These are phyloP conservation scores for Corythornis vintsioides DNA, from an alignment of 2,113 vertebrate genomes.

Conservation along the genomic window DNA sequence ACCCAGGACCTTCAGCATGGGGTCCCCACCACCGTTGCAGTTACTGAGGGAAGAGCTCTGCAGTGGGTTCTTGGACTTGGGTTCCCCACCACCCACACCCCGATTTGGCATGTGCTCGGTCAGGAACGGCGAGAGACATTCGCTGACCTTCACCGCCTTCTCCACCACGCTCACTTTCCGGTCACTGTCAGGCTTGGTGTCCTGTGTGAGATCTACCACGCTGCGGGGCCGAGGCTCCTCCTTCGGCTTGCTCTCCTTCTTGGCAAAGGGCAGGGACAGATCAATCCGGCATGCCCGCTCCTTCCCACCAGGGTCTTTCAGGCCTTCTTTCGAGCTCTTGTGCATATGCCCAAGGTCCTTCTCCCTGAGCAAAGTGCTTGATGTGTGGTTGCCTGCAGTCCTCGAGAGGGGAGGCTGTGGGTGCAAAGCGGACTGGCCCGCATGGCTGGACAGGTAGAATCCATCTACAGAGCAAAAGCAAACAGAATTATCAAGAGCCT, in stretches of 20 bases:
- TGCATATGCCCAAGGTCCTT: slow-evolving; percentile 76
- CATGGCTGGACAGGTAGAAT: slow-evolving; percentile 85
- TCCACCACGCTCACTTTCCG: slow-evolving; percentile 77
- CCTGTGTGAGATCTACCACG: slow-evolving; percentile 84
- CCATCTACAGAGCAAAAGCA: slow-evolving; percentile 80
- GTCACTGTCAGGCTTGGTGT: slow-evolving; percentile 81
- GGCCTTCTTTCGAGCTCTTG: slow-evolving; percentile 81
- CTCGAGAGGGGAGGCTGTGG: slow-evolving; percentile 78
- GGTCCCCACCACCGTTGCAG: slow-evolving; percentile 71
- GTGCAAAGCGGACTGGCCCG: slow-evolving; percentile 79
- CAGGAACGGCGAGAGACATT: slow-evolving; percentile 74
- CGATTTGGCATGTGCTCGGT: slow-evolving; percentile 73
- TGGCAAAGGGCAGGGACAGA: slow-evolving; percentile 66
- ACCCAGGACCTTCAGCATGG: slow-evolving; percentile 74
- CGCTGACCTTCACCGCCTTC: slow-evolving; percentile 63
- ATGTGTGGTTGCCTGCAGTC: slow-evolving; percentile 73
- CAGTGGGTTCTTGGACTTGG: slow-evolving; percentile 79
- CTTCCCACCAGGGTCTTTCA: slow-evolving; percentile 73
- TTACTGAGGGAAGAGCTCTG: slow-evolving; percentile 77
- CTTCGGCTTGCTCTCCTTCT: slow-evolving; percentile 78
- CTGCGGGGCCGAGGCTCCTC: slow-evolving; percentile 77
- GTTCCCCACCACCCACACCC: slow-evolving; percentile 43
- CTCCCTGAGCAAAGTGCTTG: slow-evolving; percentile 76
- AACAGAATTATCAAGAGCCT: not conserved
- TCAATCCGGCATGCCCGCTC: slow-evolving; percentile 76